A percentile compares a stretch with the other conserved stretches of the same genome.
Evolutionary conservation across 2,888 invertebrate genomes (phyloP).

Genomic region (Drosophila prostipennis): DNA sequence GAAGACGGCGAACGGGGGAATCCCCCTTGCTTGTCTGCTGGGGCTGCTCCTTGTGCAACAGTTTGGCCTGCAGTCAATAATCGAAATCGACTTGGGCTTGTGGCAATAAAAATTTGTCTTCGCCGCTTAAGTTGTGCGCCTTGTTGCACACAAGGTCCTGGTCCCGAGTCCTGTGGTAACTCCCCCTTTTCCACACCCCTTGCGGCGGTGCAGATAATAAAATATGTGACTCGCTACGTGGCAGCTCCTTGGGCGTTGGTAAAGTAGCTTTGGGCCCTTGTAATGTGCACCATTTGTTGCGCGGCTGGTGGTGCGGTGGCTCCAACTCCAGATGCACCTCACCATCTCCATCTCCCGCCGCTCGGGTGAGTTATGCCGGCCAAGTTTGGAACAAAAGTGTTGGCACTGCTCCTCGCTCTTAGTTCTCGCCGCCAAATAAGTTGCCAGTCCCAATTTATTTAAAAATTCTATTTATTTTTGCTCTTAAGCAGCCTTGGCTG

Average conservation of each 20-base stretch:
- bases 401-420: conserved; percentile 47
- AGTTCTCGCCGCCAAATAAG: conserved; percentile 53
- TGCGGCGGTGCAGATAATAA: conserved; percentile 42
- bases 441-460: conserved; percentile 70
- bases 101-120: conserved; percentile 53
- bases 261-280: conserved; percentile 51
- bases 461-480: conserved; percentile 76
- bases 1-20: not conserved
- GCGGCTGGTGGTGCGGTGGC: conserved; percentile 34
- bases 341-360: conserved; percentile 10
- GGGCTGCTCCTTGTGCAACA: conserved; percentile 36
- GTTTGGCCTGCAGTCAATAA: conserved; percentile 45
- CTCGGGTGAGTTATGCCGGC: conserved; percentile 66
- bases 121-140: conserved; percentile 48
- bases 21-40: conserved; percentile 8
- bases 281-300: conserved; percentile 52
- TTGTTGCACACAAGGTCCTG: conserved; percentile 64
- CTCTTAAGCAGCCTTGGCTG: conserved; percentile 48
- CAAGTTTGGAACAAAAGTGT: conserved; percentile 72
- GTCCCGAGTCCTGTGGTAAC: conserved; percentile 1
- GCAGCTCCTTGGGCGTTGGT: conserved; percentile 42
- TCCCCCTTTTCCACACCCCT: not conserved
- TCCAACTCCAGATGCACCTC: conserved; percentile 6
- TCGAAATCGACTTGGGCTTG: conserved; percentile 54
- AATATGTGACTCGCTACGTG: conserved; percentile 49